Base-by-base conservation (phyloP, 2,888 invertebrate species). In the Palloptera scutellata region DNA sequence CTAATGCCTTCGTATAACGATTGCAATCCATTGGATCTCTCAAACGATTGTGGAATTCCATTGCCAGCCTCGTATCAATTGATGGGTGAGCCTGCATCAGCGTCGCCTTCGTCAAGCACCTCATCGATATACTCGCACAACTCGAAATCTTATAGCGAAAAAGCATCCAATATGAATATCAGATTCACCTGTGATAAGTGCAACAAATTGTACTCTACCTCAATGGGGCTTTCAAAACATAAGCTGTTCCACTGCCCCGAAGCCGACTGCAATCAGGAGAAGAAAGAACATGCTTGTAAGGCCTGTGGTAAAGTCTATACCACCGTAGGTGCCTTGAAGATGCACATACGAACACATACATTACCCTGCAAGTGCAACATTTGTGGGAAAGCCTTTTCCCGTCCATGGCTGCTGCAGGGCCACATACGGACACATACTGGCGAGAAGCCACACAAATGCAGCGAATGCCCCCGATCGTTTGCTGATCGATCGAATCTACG, bases 181-280 rank as follows among this genome's bases (percentile, higher is more conserved):
- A 89, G 96, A 61, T 96, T 95, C 84, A 94, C 95, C 82, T 98
- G 97, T 82, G 91, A 93, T 0, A 93, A 95, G 79, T 98, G 97
- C 84, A 92, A 92, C 61, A 97, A 97, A 84, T 95, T 95, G 72
- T 98, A 98, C 86, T 96, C 97, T 0, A 98, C 98, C 0, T 95
- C 94, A 81, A 96, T 96, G 60, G 98, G 97, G 0, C 88, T 98
- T 15, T 92, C 95, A 1, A 98, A 98, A 85, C 98, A 98, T 82
- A 92, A 94, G 70, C 96, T 97, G 84, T 96, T 96, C 86, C 97
- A 98, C 80, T 97, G 97, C 84, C 91, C 93, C 0, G 94, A 94
- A 0, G 91, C 93, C 70, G 91, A 91, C 72, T 92, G 92, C 61
- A 92, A 92, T 72, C 89, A 91, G 60, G 92, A 95, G 63, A 92